Evolutionary conservation across 2,888 invertebrate species (phyloP).

Genomic region (Phanerotoma sp.): DNA sequence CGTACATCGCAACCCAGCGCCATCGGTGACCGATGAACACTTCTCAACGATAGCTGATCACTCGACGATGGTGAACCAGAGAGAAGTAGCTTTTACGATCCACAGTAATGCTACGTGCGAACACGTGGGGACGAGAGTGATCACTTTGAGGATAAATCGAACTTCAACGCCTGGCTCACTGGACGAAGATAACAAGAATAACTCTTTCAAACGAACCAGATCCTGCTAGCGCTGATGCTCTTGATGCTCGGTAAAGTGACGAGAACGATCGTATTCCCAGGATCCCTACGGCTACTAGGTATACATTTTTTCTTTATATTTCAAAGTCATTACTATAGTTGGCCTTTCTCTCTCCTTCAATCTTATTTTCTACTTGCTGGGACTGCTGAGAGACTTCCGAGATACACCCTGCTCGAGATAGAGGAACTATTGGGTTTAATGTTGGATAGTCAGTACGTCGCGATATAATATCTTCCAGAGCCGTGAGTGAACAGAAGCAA

Average conservation of each 20-base stretch:
- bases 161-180: slow-evolving; percentile 11
- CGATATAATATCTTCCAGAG: slow-evolving; percentile 15
- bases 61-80: background rate
- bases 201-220: slow-evolving; percentile 10
- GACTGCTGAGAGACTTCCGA: background rate
- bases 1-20: slow-evolving; percentile 12
- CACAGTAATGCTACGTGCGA: slow-evolving; percentile 1
- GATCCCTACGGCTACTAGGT: background rate
- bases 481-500: slow-evolving; percentile 24
- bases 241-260: background rate
- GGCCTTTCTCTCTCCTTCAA: slow-evolving; percentile 1
- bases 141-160: slow-evolving; percentile 19
- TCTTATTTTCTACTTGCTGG: slow-evolving; percentile 2
- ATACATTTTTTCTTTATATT: background rate
- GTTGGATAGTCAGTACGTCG: slow-evolving; percentile 10
- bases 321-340: slow-evolving; percentile 3
- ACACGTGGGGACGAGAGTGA: slow-evolving; percentile 2
- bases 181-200: slow-evolving; percentile 20
- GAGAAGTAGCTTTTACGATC: slow-evolving; percentile 24
- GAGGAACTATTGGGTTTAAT: slow-evolving; percentile 2
- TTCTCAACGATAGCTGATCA: slow-evolving; percentile 6
- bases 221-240: background rate
- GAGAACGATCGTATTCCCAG: slow-evolving; percentile 8
- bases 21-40: slow-evolving; percentile 15
- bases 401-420: background rate